A percentile compares a stretch with the other conserved stretches of the same genome.
Evolutionary conservation across 2,888 invertebrate genomes (phyloP).

Genomic region (Eupithecia subumbrata): DNA sequence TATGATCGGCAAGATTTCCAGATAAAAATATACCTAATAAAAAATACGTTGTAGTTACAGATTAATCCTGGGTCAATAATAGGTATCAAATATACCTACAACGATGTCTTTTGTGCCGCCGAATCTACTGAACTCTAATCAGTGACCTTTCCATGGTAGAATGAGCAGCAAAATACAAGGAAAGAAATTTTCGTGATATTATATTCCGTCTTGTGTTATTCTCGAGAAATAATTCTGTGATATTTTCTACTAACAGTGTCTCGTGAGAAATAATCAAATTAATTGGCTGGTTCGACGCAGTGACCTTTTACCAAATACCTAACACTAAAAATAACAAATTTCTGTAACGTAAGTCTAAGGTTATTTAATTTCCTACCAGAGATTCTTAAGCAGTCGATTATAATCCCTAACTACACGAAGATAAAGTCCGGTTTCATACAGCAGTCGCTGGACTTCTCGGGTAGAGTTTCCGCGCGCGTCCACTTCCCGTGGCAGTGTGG

Average conservation of each 20-base stretch:
- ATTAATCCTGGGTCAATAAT: neutral
- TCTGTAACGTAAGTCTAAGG: neutral
- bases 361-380: neutral
- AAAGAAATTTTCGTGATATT: neutral
- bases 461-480: conserved; percentile 83
- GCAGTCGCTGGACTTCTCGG: conserved; percentile 67
- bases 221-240: neutral
- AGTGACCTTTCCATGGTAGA: conserved; percentile 4
- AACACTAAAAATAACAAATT: neutral
- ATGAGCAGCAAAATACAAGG: neutral
- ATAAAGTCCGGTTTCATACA: conserved; percentile 77
- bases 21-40: neutral
- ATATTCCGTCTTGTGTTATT: neutral
- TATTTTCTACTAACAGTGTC: neutral
- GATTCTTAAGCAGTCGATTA: neutral
- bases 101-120: neutral
- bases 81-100: neutral
- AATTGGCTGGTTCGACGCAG: neutral
- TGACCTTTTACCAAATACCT: neutral
- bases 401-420: conserved; percentile 69
- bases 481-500: conserved; percentile 96
- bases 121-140: neutral
- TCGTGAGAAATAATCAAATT: neutral
- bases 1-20: neutral
- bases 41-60: neutral